Conservation (phyloP, 2,797 vertebrate species). For the Crax fasciolata region DNA sequence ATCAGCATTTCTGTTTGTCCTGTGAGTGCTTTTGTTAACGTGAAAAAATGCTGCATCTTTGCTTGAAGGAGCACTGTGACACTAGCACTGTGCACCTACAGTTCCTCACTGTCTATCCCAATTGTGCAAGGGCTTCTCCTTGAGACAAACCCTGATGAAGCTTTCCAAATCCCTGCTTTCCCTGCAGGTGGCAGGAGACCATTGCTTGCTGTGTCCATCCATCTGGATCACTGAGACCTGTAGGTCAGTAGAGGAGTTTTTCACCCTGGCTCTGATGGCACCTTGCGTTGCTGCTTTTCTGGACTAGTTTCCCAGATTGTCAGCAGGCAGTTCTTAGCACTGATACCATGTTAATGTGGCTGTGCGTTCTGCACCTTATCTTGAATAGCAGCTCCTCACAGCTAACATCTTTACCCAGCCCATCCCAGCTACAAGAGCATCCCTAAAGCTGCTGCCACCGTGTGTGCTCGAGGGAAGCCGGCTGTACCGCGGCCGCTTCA, state of each 20-base stretch:
- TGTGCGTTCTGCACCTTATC: background rate
- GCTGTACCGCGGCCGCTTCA: background rate
- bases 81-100: background rate
- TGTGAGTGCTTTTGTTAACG: background rate
- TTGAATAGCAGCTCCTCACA: background rate
- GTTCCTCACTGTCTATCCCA: background rate
- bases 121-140: background rate
- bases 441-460: background rate
- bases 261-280: background rate
- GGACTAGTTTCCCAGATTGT: background rate
- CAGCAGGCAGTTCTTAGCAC: background rate
- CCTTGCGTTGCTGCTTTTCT: background rate
- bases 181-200: conserved; percentile 30
- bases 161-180: background rate
- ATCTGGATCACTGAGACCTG: background rate
- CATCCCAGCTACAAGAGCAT: background rate
- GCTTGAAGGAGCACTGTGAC: background rate
- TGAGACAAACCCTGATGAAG: background rate
- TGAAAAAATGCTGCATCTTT: background rate
- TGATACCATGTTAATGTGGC: background rate
- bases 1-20: background rate
- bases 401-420: background rate
- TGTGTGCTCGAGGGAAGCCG: background rate
- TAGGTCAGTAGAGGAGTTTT: background rate
- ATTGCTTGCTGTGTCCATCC: background rate